These are phyloP conservation scores for chimpanzee (Pan troglodytes) DNA, from an alignment of 2,113 vertebrate species.

Conservation along the genomic window NHGRI_mPanTro3-v2.1_pri NC_072409.2:67099501-67100000, in stretches of 20 bases:
- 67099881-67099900: conserved; percentile 79
- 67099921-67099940: conserved; percentile 71
- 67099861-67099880: conserved; percentile 76
- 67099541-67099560: background rate
- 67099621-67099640: background rate
- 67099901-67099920: conserved; percentile 73
- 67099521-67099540: background rate
- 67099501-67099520: background rate
- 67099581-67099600: background rate
- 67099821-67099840: conserved; percentile 83
- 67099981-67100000: conserved; percentile 82
- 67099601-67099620: background rate
- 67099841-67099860: conserved; percentile 66
- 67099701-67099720: too few relatives aligned
- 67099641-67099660: background rate
- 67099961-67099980: conserved; percentile 80
- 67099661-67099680: background rate
- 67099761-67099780: background rate
- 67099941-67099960: conserved; percentile 75
- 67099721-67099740: background rate
- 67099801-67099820: background rate
- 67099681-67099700: background rate
- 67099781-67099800: conserved; percentile 24
- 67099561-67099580: background rate
- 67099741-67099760: background rate